phyloP scores from a whole-genome alignment of 2,797 vertebrate genomes.

The Acropternis orthonyx region DNA sequence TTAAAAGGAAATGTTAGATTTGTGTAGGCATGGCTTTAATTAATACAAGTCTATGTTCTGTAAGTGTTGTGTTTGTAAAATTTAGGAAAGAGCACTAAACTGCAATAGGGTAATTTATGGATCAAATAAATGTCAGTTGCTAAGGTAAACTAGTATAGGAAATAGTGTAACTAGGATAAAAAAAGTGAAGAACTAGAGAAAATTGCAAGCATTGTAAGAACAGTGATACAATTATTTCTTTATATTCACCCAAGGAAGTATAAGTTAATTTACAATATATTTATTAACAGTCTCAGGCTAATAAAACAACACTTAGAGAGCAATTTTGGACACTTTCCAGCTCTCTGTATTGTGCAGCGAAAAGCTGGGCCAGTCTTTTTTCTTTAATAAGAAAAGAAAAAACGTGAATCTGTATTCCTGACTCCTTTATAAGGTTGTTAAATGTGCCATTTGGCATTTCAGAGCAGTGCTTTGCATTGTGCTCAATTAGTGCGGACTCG shows the following conservation, averaged over 20 bases:
- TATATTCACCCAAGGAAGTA: constrained; percentile 33
- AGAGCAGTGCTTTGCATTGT: constrained; percentile 61
- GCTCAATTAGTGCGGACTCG: constrained; percentile 58
- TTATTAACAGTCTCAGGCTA: constrained; percentile 64
- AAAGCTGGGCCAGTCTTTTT: constrained; percentile 43
- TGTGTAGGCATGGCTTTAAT: constrained; percentile 62
- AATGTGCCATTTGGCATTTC: constrained; percentile 58
- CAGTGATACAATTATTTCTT: constrained; percentile 42
- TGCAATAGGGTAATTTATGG: constrained; percentile 69
- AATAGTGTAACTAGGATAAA: constrained; percentile 50
- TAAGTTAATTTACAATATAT: constrained; percentile 63
- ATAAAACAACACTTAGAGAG: constrained; percentile 64
- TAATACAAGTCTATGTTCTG: constrained; percentile 24
- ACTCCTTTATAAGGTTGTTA: constrained; percentile 71
- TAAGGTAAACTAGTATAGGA: constrained; percentile 50
- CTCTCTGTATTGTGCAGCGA: constrained; percentile 37
- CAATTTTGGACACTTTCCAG: constrained; percentile 54
- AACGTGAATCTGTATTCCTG: constrained; percentile 20
- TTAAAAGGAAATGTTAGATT: constrained; percentile 56
- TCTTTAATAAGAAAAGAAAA: constrained; percentile 45
- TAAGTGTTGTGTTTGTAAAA: constrained; percentile 60
- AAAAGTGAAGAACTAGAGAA: constrained; percentile 42
- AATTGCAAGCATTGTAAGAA: constrained; percentile 54
- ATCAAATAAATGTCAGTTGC: constrained; percentile 68
- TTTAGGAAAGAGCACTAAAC: constrained; percentile 63